These are phyloP conservation scores for Parapsyche elsis DNA, from an alignment of 1,140 invertebrate species.

Conservation along the genomic window DNA sequence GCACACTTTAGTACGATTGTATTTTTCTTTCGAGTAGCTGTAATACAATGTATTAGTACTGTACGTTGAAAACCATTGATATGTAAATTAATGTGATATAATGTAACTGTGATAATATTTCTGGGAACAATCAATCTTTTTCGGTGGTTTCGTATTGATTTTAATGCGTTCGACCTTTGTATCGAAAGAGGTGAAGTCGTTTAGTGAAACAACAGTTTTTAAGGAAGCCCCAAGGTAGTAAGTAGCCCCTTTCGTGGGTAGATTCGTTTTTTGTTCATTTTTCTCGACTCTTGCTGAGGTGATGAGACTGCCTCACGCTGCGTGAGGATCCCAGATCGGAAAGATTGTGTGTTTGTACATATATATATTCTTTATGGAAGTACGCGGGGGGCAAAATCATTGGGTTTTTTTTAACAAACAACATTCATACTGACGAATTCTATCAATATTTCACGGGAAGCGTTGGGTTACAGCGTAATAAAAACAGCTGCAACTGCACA, in stretches of 20 bases:
- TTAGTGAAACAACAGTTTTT: slow-evolving; percentile 42
- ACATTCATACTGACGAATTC: too few relatives aligned
- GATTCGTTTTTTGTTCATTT: slow-evolving; percentile 10
- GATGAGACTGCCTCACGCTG: slow-evolving; percentile 50
- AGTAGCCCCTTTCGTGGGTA: background rate
- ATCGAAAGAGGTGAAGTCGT: slow-evolving; percentile 41
- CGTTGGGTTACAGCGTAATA: background rate
- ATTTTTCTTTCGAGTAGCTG: too few relatives aligned
- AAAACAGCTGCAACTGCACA: slow-evolving; percentile 16
- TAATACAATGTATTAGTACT: too few relatives aligned
- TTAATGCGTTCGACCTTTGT: slow-evolving; percentile 41
- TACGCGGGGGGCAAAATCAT: background rate
- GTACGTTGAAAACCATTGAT: too few relatives aligned
- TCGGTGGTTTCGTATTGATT: slow-evolving; percentile 31
- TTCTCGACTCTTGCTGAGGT: slow-evolving; percentile 38
- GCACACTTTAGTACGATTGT: too few relatives aligned
- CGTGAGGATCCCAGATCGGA: slow-evolving; percentile 44
- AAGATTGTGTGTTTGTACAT: slow-evolving; percentile 46
- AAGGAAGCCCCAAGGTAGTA: slow-evolving; percentile 48
- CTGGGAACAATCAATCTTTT: slow-evolving; percentile 5
- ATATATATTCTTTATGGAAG: slow-evolving; percentile 31
- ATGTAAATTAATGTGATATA: too few relatives aligned
- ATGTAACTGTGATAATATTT: too few relatives aligned
- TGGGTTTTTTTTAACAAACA: background rate
- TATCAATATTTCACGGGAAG: too few relatives aligned